Conservation (phyloP, 1,140 invertebrate species). For the Pseudomyrmex sp. region DNA sequence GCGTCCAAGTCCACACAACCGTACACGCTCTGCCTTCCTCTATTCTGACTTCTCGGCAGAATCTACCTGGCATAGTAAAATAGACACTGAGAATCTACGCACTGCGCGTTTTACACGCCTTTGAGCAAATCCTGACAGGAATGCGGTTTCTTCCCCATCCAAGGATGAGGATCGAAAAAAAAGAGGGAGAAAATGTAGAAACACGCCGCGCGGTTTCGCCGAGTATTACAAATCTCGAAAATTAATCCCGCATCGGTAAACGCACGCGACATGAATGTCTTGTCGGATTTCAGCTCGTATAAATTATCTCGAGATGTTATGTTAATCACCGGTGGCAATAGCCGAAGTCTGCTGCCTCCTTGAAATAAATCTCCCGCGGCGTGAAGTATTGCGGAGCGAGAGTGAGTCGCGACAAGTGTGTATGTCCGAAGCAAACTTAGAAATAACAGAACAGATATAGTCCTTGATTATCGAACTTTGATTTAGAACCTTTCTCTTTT, state of each 20-base stretch:
- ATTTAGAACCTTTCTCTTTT: background rate
- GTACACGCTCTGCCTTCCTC: no score
- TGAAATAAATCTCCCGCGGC: background rate
- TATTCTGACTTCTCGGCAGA: background rate
- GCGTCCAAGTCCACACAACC: background rate
- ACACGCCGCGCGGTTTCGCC: background rate
- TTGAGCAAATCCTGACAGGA: constrained; percentile 13
- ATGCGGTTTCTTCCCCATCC: background rate
- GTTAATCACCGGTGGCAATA: background rate
- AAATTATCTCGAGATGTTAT: constrained; percentile 33
- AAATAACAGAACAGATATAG: background rate
- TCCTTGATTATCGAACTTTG: background rate
- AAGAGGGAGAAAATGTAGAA: constrained; percentile 11
- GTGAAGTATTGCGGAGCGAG: background rate
- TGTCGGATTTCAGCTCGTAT: background rate
- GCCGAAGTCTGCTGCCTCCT: background rate
- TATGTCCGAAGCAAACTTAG: background rate
- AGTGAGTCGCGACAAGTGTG: background rate
- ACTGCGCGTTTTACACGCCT: background rate
- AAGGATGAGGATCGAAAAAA: background rate
- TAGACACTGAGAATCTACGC: background rate
- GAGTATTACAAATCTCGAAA: background rate
- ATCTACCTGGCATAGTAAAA: background rate
- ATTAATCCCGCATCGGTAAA: background rate
- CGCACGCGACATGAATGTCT: background rate